These are phyloP conservation scores for Pammene aurita DNA, from an alignment of 2,888 invertebrate species.

Conservation along the genomic window DNA sequence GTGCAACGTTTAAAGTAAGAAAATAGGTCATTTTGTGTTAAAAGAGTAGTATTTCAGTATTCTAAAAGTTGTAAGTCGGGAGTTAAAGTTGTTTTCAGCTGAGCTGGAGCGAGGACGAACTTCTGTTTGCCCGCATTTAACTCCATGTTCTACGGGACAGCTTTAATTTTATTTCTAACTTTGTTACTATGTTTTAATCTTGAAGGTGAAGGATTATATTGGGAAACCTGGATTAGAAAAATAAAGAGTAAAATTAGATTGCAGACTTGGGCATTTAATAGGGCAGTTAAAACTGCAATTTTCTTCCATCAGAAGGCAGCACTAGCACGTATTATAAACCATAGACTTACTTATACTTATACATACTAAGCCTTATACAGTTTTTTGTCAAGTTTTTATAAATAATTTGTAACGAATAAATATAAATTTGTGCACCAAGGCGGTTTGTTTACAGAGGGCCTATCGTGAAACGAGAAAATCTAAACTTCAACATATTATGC, in stretches of 20 bases:
- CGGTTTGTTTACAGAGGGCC: too few species aligned
- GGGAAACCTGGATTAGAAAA: background rate
- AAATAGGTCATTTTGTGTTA: background rate
- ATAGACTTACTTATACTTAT: too few species aligned
- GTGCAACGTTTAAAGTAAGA: background rate
- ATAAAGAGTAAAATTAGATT: background rate
- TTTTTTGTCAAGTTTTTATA: too few species aligned
- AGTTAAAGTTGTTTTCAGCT: constrained; percentile 32
- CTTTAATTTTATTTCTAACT: constrained; percentile 27
- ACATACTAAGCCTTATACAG: too few species aligned
- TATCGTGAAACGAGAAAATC: too few species aligned
- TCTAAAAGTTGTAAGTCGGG: constrained; percentile 17
- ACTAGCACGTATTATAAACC: too few species aligned
- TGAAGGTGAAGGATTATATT: background rate
- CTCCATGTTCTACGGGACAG: constrained; percentile 25
- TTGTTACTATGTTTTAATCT: constrained; percentile 6
- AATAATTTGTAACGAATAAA: too few species aligned
- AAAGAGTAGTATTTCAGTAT: constrained; percentile 17
- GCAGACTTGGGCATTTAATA: too few species aligned
- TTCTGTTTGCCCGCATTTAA: constrained; percentile 38
- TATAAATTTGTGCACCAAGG: too few species aligned
- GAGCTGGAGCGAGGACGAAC: constrained; percentile 1
- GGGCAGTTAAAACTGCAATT: too few species aligned
- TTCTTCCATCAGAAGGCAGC: too few species aligned
- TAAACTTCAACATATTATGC: too few species aligned